These are phyloP conservation scores for Eupithecia pulchellata DNA, from an alignment of 2,888 invertebrate species.

Conservation along the genomic window DNA sequence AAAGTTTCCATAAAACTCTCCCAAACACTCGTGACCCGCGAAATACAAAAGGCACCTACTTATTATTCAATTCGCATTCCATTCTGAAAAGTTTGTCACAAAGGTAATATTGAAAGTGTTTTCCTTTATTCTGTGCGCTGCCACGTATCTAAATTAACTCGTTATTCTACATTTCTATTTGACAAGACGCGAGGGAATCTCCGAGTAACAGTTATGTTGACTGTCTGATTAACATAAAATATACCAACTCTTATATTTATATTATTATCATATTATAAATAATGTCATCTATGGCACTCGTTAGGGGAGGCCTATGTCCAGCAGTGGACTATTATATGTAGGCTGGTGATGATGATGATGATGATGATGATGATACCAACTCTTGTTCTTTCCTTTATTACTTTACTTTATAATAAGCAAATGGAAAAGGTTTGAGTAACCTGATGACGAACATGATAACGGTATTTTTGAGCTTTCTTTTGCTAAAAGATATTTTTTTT, in stretches of 20 bases:
- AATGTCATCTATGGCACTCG: too few relatives aligned
- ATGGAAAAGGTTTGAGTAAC: too few relatives aligned
- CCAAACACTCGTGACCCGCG: not conserved
- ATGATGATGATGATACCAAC: too few relatives aligned
- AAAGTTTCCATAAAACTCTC: not conserved
- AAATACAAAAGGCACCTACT: not conserved
- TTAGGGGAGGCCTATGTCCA: too few relatives aligned
- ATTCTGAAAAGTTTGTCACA: not conserved
- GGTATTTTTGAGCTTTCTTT: too few relatives aligned
- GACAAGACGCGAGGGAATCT: not conserved
- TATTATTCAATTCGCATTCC: not conserved
- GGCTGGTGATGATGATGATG: too few relatives aligned
- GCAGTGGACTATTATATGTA: too few relatives aligned
- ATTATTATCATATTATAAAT: too few relatives aligned
- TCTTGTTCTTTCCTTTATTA: not conserved
- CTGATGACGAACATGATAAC: too few relatives aligned
- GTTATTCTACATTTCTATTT: not conserved
- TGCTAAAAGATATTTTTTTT: too few relatives aligned
- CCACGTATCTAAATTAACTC: not conserved
- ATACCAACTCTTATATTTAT: not conserved
- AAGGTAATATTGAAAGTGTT: not conserved
- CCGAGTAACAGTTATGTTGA: not conserved
- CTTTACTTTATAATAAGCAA: not conserved
- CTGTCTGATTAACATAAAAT: not conserved
- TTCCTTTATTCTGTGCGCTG: not conserved